phyloP scores from a whole-genome alignment of 2,113 vertebrate genomes.

The Sinocyclocheilus anophthalmus region DNA sequence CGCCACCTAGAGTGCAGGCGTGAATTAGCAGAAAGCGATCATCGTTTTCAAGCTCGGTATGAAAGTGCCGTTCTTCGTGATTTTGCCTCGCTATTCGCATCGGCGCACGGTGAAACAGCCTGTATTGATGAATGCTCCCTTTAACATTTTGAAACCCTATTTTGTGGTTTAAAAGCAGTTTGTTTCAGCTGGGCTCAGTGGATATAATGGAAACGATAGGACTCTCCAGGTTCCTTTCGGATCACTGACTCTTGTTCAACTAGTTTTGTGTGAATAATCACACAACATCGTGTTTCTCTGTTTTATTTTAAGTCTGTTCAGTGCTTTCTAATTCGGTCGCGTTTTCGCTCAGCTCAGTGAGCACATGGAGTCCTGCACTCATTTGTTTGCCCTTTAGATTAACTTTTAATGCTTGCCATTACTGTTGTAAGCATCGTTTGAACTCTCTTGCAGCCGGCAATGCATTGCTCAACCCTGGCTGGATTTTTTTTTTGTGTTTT shows the following conservation, averaged over 20 bases:
- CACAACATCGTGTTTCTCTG: background rate
- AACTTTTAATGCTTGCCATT: slow-evolving; percentile 36
- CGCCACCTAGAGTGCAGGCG: too few species aligned
- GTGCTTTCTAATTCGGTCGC: background rate
- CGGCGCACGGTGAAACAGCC: too few species aligned
- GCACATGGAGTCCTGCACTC: slow-evolving; percentile 11
- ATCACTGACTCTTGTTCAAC: slow-evolving; percentile 12
- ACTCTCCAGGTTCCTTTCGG: background rate
- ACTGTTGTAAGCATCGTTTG: slow-evolving; percentile 24
- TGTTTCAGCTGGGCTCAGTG: background rate
- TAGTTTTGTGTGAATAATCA: slow-evolving; percentile 26
- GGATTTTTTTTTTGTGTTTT: too few species aligned
- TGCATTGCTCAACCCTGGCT: slow-evolving; percentile 14
- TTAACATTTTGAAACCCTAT: background rate
- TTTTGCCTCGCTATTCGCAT: too few species aligned
- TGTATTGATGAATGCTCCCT: background rate
- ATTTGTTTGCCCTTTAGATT: slow-evolving; percentile 22
- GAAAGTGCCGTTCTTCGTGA: too few species aligned
- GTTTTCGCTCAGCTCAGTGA: background rate
- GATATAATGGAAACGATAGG: background rate
- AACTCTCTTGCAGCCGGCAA: slow-evolving; percentile 25
- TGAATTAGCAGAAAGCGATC: too few species aligned
- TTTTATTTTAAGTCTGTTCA: background rate
- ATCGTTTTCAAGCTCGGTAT: too few species aligned
- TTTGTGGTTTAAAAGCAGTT: background rate